A percentile compares a stretch with the other conserved stretches of the same genome.
Conservation (phyloP, 1,140 invertebrate species). For the Gerris buenoi region DNA sequence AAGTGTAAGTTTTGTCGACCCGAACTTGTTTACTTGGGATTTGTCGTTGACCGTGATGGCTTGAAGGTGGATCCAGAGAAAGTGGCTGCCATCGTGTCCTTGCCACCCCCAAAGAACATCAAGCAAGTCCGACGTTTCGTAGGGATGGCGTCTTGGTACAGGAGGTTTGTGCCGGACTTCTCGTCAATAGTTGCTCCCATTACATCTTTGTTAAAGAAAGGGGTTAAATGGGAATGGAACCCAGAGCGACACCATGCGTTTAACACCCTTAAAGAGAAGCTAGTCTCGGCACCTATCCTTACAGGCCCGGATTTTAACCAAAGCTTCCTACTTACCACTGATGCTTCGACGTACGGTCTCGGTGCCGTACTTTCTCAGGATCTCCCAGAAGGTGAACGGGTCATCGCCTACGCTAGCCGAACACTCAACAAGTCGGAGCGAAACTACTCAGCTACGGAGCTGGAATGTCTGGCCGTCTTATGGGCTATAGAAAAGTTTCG, state of each 20-base stretch:
- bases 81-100: slow-evolving; percentile 26
- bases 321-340: background rate
- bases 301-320: slow-evolving; percentile 25
- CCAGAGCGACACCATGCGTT: too few species aligned
- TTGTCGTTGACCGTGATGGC: slow-evolving; percentile 23
- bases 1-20: slow-evolving; percentile 14
- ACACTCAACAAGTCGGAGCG: slow-evolving; percentile 23
- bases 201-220: too few species aligned
- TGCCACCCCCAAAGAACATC: slow-evolving; percentile 23
- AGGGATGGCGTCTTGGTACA: slow-evolving; percentile 25
- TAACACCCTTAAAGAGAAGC: too few species aligned
- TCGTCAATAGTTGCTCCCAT: too few species aligned
- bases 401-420: slow-evolving; percentile 28
- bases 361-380: slow-evolving; percentile 24
- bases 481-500: slow-evolving; percentile 26
- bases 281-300: too few species aligned
- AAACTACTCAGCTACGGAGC: slow-evolving; percentile 28
- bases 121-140: slow-evolving; percentile 21
- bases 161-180: slow-evolving; percentile 22
- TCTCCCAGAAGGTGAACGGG: slow-evolving; percentile 12
- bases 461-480: slow-evolving; percentile 31
- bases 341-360: too few species aligned
- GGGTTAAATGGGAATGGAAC: too few species aligned
- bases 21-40: slow-evolving; percentile 27
- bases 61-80: slow-evolving; percentile 28